Evolutionary conservation across 1,140 invertebrate species (phyloP).

Genomic region (Acromyrmex charruanus): DNA sequence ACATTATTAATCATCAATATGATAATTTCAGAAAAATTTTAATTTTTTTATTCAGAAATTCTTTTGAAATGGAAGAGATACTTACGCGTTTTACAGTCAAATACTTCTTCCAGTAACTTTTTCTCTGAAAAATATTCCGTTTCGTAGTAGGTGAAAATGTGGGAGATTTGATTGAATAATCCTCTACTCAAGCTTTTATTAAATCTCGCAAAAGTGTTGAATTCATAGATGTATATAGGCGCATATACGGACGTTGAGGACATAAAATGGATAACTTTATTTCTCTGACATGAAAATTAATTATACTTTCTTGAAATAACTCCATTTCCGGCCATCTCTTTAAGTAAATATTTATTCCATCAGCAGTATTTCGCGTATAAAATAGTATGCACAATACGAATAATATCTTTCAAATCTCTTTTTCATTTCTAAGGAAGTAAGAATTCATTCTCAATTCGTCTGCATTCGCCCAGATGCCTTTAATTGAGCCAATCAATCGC

Average conservation of each 20-base stretch:
- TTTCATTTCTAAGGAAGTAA: background rate
- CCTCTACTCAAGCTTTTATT: slow-evolving; percentile 28
- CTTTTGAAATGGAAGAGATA: background rate
- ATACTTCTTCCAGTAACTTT: background rate
- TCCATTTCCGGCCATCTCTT: slow-evolving; percentile 2
- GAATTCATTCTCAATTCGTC: slow-evolving; percentile 33
- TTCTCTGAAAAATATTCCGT: slow-evolving; percentile 21
- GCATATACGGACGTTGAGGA: slow-evolving; percentile 6
- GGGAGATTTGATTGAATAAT: slow-evolving; percentile 23
- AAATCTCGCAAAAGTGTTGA: slow-evolving; percentile 40
- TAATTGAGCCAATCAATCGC: slow-evolving; percentile 81
- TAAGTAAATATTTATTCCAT: slow-evolving; percentile 16
- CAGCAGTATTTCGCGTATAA: background rate
- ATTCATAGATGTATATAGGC: slow-evolving; percentile 6
- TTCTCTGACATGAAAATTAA: slow-evolving; percentile 38
- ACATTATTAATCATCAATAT: background rate
- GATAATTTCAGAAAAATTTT: background rate
- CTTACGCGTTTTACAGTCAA: background rate
- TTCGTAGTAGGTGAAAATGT: slow-evolving; percentile 10
- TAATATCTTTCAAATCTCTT: background rate
- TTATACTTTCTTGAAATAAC: slow-evolving; percentile 36
- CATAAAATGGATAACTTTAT: slow-evolving; percentile 42
- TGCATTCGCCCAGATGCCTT: slow-evolving; percentile 71
- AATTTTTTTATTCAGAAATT: background rate
- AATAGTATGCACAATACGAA: slow-evolving; percentile 18